Evolutionary conservation across 2,113 vertebrate genomes (phyloP), one percentile per base, ranked within the genome.

Genomic region (Propithecus coquereli): DNA sequence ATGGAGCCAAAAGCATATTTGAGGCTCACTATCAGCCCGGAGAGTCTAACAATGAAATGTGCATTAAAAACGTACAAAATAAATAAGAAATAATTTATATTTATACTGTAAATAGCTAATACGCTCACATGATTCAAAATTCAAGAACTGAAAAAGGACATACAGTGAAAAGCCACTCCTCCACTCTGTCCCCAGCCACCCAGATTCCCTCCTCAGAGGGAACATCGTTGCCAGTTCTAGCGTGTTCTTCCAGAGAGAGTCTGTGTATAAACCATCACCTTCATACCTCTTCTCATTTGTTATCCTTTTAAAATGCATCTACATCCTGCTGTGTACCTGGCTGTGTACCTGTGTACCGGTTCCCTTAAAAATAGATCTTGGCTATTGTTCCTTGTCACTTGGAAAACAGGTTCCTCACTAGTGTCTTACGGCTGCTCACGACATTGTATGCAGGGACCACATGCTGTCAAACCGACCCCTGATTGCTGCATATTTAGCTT

Each of bases 221-320:
- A 45, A 2, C 2, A 1, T 14, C 0, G 20, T 50, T 3, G 7
- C 30, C 22, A 0, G 6, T 1, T 12, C 43, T 52, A 1, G 1
- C 3, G 17, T 3, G 30, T 16, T 11, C 47, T 23, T 17, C 86
- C 74, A 77, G 74, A 61, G 11, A 52, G 0, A 6, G 17, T 20
- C 80, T 16, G 1, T 16, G 54, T 4, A 6, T 63, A 13, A 66
- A 43, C 37, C 8, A 0, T 37, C 80, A 22, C 34, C 54, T 63
- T 27, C 30, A 2, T 6, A 1, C 4, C 1, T 5, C 10, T 10
- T 73, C 71, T 71, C 45, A 10, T 40, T 30, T 34, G 74, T 54
- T 37, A 20, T 7, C 65, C 70, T 80, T 77, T 79, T 9, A 71
- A 86, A 84, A 11, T 20, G 76, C 54, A 1, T 27, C 3, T 5